Conservation (phyloP, 2,797 vertebrate genomes). For the Orientallactaga sibirica region DNA sequence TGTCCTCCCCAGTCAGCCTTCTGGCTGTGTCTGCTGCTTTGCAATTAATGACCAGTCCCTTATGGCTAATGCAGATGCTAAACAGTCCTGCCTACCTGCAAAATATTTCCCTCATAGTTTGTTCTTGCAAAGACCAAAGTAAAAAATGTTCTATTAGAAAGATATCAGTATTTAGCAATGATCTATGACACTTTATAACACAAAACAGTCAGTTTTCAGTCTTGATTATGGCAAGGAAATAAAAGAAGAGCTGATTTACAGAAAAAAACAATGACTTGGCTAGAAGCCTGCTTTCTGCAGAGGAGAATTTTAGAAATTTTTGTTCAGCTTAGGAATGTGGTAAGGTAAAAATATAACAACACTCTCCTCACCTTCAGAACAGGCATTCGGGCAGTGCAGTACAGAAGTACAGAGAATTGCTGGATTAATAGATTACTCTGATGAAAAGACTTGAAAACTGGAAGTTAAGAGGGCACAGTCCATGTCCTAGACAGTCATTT, state of each 20-base stretch:
- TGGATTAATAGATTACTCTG: not conserved
- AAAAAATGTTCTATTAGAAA: slow-evolving; percentile 48
- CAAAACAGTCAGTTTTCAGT: not conserved
- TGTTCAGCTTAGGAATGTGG: not conserved
- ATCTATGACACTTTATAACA: not conserved
- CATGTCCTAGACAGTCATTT: not conserved
- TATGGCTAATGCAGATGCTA: not conserved
- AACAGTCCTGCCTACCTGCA: not conserved
- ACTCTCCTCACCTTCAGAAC: not conserved
- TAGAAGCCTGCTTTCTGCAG: not conserved
- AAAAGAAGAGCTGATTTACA: not conserved
- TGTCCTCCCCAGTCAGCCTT: not conserved
- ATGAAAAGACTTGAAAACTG: slow-evolving; percentile 12
- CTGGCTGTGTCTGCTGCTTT: not conserved
- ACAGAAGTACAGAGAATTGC: slow-evolving; percentile 23
- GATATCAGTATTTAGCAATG: not conserved
- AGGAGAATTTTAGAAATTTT: not conserved
- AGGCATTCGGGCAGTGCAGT: not conserved
- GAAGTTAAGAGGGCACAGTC: not conserved
- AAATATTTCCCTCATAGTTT: not conserved
- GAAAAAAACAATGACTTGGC: not conserved
- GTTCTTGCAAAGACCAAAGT: slow-evolving; percentile 9
- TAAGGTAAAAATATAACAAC: not conserved
- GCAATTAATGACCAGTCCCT: slow-evolving; percentile 28
- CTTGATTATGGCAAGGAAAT: slow-evolving; percentile 54